Evolutionary conservation across 2,113 vertebrate species (phyloP).

Genomic region (Lophius piscatorius): DNA sequence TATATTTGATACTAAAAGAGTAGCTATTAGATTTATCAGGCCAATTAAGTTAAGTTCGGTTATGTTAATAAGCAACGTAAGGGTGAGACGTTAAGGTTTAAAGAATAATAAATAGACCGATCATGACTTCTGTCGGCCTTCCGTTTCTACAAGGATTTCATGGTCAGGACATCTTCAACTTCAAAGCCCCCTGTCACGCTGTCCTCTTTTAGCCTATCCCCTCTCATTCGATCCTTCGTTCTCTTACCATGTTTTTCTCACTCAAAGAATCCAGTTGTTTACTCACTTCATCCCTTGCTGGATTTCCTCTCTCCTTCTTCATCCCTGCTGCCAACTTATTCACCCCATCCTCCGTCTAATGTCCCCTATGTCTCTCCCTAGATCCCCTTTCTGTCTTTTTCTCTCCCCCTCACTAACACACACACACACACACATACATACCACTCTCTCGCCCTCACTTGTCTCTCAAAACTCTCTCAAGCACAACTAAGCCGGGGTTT

Average conservation of each 20-base stretch:
- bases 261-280: constrained; percentile 30
- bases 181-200: no score
- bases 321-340: constrained; percentile 46
- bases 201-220: no score
- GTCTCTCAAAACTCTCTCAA: constrained; percentile 77
- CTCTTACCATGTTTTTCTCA: constrained; percentile 1
- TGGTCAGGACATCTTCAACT: no score
- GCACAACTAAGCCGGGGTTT: constrained; percentile 78
- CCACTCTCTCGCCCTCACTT: constrained; percentile 46
- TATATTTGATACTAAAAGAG: no score
- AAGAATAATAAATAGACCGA: no score
- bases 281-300: constrained; percentile 24
- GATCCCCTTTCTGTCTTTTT: constrained; percentile 27
- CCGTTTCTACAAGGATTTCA: no score
- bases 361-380: constrained; percentile 28
- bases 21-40: no score
- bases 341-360: constrained; percentile 29
- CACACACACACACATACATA: constrained; percentile 27
- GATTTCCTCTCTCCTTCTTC: constrained; percentile 40
- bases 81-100: no score
- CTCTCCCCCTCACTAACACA: constrained; percentile 19
- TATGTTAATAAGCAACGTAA: no score
- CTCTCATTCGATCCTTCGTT: background rate
- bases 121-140: no score
- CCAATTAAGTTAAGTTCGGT: no score